Evolutionary conservation across 2,888 invertebrate genomes (phyloP), one percentile per base, ranked within the genome.

Genomic region (Pharmacophagus antenor): DNA sequence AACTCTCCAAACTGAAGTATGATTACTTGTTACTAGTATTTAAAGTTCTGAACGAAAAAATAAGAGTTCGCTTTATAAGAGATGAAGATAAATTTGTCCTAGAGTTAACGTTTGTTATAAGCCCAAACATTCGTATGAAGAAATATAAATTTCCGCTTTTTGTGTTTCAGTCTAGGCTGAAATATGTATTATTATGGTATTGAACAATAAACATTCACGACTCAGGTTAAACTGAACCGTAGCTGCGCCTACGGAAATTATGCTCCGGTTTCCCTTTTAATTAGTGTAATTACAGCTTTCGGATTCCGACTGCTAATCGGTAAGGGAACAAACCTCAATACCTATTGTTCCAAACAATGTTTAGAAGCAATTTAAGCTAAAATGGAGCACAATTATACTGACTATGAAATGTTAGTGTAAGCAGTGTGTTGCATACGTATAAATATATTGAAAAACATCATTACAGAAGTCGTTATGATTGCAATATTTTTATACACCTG

Each of bases 261-360:
- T 17, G 42, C 54, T 53, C 41, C 53, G 41, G 58, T 54, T 54
- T 42, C 54, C 53, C 20, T 42, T 58, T 59, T 54, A 54, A 59
- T 59, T 54, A 54, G 42, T 27, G 42, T 54, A 54, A 59, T 59
- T 54, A 59, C 21, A 37, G 41, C 22, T 20, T 48, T 23, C 17
- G 48, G 49, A 54, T 48, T 59, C 53, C 48, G 53, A 21, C 42
- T 49, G 37, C 42, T 42, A 59, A 53, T 54, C 44, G 44, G 46
- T 46, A 31, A 2, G 51, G 37, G 21, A 44, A 52, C 58, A 44
- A 52, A 51, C 46, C 20, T 52, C 23, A 47, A 52, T 23, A 47
- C 22, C 46, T 42, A 58, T 52, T 58, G 44, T 57, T 57, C 56
- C n/a, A 42, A 27, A 20, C 25, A 42, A 56, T 27, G n/a, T 42